These are phyloP conservation scores for Frankliniella fusca DNA, from an alignment of 2,888 invertebrate genomes.

Conservation along the genomic window DNA sequence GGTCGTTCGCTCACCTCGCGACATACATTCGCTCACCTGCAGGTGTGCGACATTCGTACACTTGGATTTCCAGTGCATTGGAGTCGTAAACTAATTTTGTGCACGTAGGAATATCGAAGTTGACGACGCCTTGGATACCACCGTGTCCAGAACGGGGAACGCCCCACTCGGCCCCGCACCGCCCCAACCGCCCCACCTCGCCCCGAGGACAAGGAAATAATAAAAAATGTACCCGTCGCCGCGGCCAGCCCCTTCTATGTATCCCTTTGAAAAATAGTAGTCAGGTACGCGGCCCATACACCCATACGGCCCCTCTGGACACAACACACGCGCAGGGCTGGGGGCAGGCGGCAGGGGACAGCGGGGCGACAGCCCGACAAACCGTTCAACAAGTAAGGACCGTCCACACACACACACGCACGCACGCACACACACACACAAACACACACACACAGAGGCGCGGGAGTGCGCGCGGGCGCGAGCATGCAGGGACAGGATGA, in stretches of 20 bases:
- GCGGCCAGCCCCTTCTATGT: not conserved
- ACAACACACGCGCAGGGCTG: too few relatives aligned
- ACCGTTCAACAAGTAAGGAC: slow-evolving; percentile 12
- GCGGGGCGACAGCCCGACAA: not conserved
- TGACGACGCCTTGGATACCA: too few relatives aligned
- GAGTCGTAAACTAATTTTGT: too few relatives aligned
- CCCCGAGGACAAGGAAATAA: not conserved
- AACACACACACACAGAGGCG: not conserved
- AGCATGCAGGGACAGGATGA: slow-evolving; percentile 3
- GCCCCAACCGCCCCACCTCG: not conserved
- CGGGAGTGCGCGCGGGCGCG: not conserved
- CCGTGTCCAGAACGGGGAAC: too few relatives aligned
- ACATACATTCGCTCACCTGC: too few relatives aligned
- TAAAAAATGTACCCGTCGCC: not conserved
- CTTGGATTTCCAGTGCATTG: too few relatives aligned
- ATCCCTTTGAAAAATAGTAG: slow-evolving; percentile 5
- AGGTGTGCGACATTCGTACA: too few relatives aligned
- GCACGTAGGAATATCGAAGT: too few relatives aligned
- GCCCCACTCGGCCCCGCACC: too few relatives aligned
- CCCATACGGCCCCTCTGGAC: too few relatives aligned
- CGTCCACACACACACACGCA: not conserved
- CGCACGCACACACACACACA: not conserved
- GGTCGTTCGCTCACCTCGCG: too few relatives aligned
- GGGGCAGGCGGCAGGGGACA: not conserved
- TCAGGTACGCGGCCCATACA: not conserved